phyloP scores from a whole-genome alignment of 2,888 invertebrate genomes.

The Rhagonycha fulva region DNA sequence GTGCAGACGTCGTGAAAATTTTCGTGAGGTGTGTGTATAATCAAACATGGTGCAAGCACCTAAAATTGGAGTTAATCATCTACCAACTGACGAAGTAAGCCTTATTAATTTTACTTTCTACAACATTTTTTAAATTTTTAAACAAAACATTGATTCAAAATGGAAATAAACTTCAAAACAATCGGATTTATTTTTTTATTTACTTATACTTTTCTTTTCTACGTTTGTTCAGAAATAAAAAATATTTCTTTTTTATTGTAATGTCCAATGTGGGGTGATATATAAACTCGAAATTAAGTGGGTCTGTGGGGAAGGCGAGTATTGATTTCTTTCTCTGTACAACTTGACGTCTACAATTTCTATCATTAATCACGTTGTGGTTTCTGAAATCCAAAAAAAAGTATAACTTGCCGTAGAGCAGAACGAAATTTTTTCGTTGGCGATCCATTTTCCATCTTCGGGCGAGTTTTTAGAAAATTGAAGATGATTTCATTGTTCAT shows the following conservation, averaged over 20 bases:
- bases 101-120: background rate
- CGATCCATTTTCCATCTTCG: background rate
- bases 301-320: background rate
- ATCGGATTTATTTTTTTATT: background rate
- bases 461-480: no score
- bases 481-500: no score
- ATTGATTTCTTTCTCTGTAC: background rate
- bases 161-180: background rate
- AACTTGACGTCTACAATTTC: background rate
- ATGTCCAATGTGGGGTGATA: background rate
- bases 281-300: background rate
- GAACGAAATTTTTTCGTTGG: background rate
- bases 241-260: background rate
- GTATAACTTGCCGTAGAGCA: background rate
- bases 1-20: constrained; percentile 8
- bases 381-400: background rate
- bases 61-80: background rate
- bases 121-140: background rate
- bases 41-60: constrained; percentile 24
- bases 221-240: background rate
- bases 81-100: constrained; percentile 20
- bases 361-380: background rate
- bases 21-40: constrained; percentile 1
- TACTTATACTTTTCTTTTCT: background rate
- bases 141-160: background rate